Base-by-base conservation (phyloP, 1,140 invertebrate species). In the Pseudomyrmex gracilis region DNA sequence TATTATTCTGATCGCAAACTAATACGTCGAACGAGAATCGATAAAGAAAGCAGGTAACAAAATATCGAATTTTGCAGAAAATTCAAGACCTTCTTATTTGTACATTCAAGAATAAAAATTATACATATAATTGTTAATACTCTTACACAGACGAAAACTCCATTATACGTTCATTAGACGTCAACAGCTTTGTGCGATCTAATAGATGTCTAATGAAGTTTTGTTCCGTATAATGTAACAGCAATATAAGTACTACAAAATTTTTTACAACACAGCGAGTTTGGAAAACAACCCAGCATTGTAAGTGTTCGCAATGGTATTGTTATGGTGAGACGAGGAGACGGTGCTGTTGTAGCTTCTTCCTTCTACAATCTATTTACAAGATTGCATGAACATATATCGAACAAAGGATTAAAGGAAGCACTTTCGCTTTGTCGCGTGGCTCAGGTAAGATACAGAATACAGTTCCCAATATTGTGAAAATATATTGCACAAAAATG, bases 241-340 rank as follows among this genome's bases (percentile, higher is more conserved):
- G 8, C 12, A 47, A 61, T 61, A 24, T 60, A n/a, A 22, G 22
- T 24, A 49, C 61, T 61, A 73, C 20, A 47, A 60, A 60, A 17
- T 47, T 47, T 17, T 15, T 47, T 24, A 24, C 17, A 17, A 64
- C 20, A 15, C 47, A 97, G 96, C 90, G 98, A 98, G 92, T 96
- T 97, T 91, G 98, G 97, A 2, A 96, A 97, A 90, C 97, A 97
- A 90, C 97, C 97, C 0, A 95, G 96, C 76, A 95, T 99, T 3
- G 93, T 96, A 15, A 96, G 95, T 90, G 98, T 98, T 90, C 95
- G 97, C 86, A 97, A 97, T 61, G 98, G 97, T 82, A 96, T 97
- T 76, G 96, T 98, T 45, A 96, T 96, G 2, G 95, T 98, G 8
- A 92, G 97, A 85, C 94, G 97, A 88, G 94, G 96, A 74, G 96